Evolutionary conservation across 2,113 vertebrate species (phyloP).

Genomic region (Suncus etruscus): DNA sequence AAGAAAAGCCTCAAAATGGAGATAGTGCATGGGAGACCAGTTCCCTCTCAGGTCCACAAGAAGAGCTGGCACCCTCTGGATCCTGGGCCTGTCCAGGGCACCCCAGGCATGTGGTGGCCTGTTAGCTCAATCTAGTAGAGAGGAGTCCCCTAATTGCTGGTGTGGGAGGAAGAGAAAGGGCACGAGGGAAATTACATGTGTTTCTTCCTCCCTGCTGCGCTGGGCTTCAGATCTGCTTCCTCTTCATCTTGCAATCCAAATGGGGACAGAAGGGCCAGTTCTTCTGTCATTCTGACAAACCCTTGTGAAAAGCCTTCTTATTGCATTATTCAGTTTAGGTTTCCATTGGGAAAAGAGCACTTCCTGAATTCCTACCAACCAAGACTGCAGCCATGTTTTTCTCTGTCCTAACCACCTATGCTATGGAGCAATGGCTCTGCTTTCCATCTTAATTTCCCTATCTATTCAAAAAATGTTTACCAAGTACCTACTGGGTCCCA

Average conservation of each 20-base stretch:
- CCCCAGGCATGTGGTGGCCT: background rate
- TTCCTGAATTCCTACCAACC: conserved; percentile 30
- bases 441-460: background rate
- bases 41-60: background rate
- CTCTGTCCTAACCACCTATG: background rate
- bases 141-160: background rate
- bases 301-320: background rate
- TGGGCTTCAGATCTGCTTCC: conserved; percentile 11
- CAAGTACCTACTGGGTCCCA: background rate
- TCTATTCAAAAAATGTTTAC: background rate
- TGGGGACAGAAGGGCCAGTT: background rate
- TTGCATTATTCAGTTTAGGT: background rate
- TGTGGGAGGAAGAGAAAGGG: background rate
- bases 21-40: background rate
- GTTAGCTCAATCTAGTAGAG: background rate
- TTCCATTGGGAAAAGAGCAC: conserved; percentile 15
- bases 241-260: conserved; percentile 14
- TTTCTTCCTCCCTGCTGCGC: background rate
- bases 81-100: background rate
- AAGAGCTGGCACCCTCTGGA: background rate
- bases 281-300: background rate
- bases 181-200: conserved; percentile 31
- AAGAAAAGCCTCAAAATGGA: background rate
- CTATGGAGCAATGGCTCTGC: background rate
- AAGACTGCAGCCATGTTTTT: background rate